Evolutionary conservation across 2,113 vertebrate species (phyloP).

Genomic region (Tyto alba): DNA sequence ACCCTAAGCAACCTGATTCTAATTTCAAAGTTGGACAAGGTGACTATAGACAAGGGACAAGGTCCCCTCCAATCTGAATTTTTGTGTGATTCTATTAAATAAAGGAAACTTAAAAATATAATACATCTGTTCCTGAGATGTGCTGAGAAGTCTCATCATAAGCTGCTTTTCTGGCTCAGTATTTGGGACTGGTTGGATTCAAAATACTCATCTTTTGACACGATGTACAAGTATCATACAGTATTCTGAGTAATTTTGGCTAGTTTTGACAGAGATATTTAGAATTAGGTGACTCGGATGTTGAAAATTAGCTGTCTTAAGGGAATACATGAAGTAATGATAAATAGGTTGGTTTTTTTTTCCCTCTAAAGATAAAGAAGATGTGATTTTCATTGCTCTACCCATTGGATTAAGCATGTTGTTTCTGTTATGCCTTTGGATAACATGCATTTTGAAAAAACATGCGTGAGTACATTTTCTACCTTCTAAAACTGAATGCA

Average conservation of each 20-base stretch:
- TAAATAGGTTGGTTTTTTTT: background rate
- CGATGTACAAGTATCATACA: rapidly evolving
- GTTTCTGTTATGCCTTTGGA: slow-evolving; percentile 36
- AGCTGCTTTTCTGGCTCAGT: background rate
- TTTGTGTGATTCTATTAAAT: background rate
- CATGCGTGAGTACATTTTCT: slow-evolving; percentile 60
- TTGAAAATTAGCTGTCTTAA: background rate
- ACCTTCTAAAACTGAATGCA: background rate
- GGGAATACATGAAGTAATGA: background rate
- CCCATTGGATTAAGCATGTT: slow-evolving; percentile 56
- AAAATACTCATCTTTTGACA: background rate
- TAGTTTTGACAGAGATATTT: background rate
- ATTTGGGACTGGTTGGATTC: background rate
- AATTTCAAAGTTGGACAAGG: background rate
- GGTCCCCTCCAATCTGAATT: background rate
- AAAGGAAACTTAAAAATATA: background rate
- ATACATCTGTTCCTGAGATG: background rate
- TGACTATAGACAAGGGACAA: background rate
- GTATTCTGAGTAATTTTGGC: background rate
- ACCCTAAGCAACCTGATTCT: background rate
- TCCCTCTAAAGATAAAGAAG: slow-evolving; percentile 45
- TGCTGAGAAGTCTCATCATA: background rate
- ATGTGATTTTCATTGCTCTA: slow-evolving; percentile 32
- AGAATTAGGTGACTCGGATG: background rate
- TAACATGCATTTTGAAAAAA: slow-evolving; percentile 55